phyloP scores from a whole-genome alignment of 2,113 vertebrate species.

The Noturus placidus region DNA sequence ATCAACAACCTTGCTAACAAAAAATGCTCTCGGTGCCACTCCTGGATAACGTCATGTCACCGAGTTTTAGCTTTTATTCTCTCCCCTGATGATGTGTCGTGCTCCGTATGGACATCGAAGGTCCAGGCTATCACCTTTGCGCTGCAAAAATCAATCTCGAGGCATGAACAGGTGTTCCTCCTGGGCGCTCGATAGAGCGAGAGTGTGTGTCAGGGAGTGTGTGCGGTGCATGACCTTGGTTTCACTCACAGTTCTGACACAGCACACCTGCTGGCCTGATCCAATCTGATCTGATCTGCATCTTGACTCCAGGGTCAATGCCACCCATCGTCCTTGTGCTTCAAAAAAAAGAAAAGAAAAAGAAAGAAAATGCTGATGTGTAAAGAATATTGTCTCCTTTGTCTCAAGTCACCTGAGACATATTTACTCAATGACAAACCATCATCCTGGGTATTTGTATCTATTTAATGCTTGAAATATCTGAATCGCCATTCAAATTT shows the following conservation, averaged over 20 bases:
- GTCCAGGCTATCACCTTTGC: conserved; percentile 33
- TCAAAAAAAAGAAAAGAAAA: conserved; percentile 23
- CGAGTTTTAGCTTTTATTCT: not conserved
- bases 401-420: conserved; percentile 18
- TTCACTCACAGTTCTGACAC: conserved; percentile 62
- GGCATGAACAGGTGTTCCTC: conserved; percentile 49
- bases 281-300: conserved; percentile 53
- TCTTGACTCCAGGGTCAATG: conserved; percentile 55
- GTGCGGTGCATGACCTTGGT: conserved; percentile 63
- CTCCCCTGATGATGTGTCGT: conserved; percentile 7
- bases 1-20: not conserved
- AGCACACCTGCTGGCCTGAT: conserved; percentile 55
- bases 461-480: not conserved
- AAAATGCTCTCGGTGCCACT: not conserved
- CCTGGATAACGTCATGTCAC: conserved; percentile 18
- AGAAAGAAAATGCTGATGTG: conserved; percentile 53
- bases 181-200: conserved; percentile 16
- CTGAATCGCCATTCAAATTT: not conserved
- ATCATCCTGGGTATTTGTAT: not conserved
- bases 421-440: conserved; percentile 28
- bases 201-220: conserved; percentile 16
- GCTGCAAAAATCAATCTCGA: conserved; percentile 45
- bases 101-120: conserved; percentile 20
- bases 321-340: conserved; percentile 17
- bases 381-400: conserved; percentile 50